A percentile compares a stretch with the other conserved stretches of the same genome.
Conservation (phyloP, 1,140 invertebrate genomes). For the Philopotamus ludificatus region DNA sequence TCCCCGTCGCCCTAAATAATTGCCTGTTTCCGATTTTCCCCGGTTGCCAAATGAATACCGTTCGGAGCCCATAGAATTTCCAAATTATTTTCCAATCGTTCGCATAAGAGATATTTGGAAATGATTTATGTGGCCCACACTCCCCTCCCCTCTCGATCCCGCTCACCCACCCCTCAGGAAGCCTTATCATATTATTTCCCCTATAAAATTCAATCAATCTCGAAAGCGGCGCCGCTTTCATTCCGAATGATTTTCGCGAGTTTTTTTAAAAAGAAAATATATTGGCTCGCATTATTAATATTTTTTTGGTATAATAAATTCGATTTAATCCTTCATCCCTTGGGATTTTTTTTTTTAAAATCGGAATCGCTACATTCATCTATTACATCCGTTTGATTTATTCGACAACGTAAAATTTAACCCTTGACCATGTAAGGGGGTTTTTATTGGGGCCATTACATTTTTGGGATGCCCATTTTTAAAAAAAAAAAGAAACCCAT, state of each 20-base stretch:
- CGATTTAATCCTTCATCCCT: neutral
- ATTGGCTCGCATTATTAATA: neutral
- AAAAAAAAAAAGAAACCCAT: neutral
- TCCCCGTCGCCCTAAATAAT: neutral
- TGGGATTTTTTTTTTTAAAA: neutral
- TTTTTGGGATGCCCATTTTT: neutral
- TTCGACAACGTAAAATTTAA: neutral
- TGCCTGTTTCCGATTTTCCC: neutral
- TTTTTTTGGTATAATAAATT: too few species aligned
- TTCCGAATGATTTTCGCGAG: conserved; percentile 18
- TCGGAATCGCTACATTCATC: neutral
- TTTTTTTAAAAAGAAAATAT: conserved; percentile 5
- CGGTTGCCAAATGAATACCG: neutral
- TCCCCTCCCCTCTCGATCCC: neutral
- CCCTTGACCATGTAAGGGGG: neutral
- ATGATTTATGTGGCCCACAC: conserved; percentile 18
- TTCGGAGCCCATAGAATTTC: neutral
- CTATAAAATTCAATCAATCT: conserved; percentile 28
- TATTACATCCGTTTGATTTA: neutral
- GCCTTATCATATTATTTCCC: conserved; percentile 28
- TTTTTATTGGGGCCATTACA: too few species aligned
- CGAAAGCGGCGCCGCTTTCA: conserved; percentile 9
- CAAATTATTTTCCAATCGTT: conserved; percentile 5
- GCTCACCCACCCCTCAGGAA: neutral
- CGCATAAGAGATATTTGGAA: conserved; percentile 17